phyloP scores from a whole-genome alignment of 1,140 invertebrate species.

The Belonocnema kinseyi region DNA sequence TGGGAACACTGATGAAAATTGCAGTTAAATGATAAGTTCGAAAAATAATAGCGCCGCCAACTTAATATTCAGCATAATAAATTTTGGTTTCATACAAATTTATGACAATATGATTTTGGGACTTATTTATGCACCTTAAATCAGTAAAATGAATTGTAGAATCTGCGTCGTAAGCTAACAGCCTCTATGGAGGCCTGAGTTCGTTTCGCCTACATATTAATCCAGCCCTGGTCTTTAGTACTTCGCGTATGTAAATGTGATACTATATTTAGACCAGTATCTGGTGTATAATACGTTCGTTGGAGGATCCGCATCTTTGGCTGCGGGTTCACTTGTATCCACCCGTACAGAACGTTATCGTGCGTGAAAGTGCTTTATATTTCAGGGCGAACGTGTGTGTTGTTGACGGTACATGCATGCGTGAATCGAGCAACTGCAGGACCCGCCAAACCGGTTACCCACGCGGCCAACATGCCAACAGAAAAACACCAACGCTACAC shows the following conservation, averaged over 20 bases:
- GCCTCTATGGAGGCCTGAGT: no score
- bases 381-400: slow-evolving; percentile 51
- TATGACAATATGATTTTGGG: not conserved
- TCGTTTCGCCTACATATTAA: slow-evolving; percentile 71
- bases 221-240: slow-evolving; percentile 72
- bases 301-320: slow-evolving; percentile 50
- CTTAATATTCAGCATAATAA: no score
- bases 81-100: no score
- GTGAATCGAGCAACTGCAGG: slow-evolving; percentile 64
- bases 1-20: no score
- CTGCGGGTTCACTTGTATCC: slow-evolving; percentile 10
- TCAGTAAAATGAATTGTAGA: not conserved
- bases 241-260: slow-evolving; percentile 70
- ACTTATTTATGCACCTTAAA: not conserved
- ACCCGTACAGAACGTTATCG: slow-evolving; percentile 29
- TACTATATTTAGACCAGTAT: slow-evolving; percentile 74
- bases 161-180: slow-evolving; percentile 32
- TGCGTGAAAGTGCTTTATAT: slow-evolving; percentile 47
- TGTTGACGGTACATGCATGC: slow-evolving; percentile 62
- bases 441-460: slow-evolving; percentile 74
- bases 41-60: no score
- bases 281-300: slow-evolving; percentile 67
- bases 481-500: slow-evolving; percentile 50
- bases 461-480: slow-evolving; percentile 62
- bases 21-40: no score